Base-by-base conservation (phyloP, 1,140 invertebrate species). In the Hydropsyche tenuis region DNA sequence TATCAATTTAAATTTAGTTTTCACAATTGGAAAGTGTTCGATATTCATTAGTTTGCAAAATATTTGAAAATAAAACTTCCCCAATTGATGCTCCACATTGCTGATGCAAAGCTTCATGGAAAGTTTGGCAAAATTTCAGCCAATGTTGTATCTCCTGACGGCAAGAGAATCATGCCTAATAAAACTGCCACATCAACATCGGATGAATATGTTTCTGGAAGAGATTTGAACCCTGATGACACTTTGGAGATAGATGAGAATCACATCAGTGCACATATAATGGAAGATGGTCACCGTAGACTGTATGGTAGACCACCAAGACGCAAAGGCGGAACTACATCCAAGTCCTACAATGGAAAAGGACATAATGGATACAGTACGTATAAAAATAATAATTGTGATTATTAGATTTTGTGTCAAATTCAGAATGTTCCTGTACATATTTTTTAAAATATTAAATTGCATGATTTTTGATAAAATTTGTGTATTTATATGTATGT, bases 281-380 rank as follows among this genome's bases (percentile, higher is more conserved):
- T 78, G 77, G 72, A 75, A 60, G 77, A 78, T 53, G 77, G 77
- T 18, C 74, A 78, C 20, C 25, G 77, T 23, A 73, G 77, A 46
- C 22, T 73, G 12, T 75, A 75, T 37, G 73, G 73, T 16, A 82
- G 82, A 81, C 81, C 82, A 80, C 78, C 82, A 75, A 82, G 82
- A 53, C 56, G 80, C 82, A 85, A 85, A 81, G 82, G 83, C 81
- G 83, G 84, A 83, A 42, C 25, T 4, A 81, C 80, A 78, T 77
- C 76, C 72, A 73, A 76, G 69, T 73, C 76, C 72, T 62, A 51
- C 51, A 68, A 69, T 72, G 68, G 78, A 46, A 70, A 69, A 18
- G 64, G 64, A 56, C 23, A 73, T 62, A 68, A 74, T 51, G 75
- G 73, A 69, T 20, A 69, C 53, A 77, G 76, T 77, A 75, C 53